These are phyloP conservation scores for Samia ricini DNA, from an alignment of 1,140 invertebrate species.

Conservation along the genomic window DNA sequence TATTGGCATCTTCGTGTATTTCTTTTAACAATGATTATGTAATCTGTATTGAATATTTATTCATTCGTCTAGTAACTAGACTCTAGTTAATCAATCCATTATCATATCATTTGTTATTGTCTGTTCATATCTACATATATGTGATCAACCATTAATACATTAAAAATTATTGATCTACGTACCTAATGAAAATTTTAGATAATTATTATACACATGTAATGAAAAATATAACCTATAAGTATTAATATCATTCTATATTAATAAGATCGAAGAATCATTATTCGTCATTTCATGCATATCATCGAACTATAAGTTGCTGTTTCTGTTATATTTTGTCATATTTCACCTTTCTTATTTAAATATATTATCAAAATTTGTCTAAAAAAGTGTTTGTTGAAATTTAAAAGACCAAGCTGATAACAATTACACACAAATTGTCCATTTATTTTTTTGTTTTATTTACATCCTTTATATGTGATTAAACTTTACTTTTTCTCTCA, in stretches of 20 bases:
- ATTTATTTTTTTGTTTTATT: slow-evolving; percentile 45
- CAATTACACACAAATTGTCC: slow-evolving; percentile 45
- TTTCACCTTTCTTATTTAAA: background rate
- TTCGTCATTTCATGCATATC: background rate
- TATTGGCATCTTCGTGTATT: slow-evolving; percentile 31
- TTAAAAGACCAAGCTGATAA: slow-evolving; percentile 15
- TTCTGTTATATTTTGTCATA: background rate
- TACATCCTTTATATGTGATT: slow-evolving; percentile 23
- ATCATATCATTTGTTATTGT: slow-evolving; percentile 33
- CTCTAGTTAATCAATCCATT: slow-evolving; percentile 17
- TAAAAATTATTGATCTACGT: slow-evolving; percentile 3
- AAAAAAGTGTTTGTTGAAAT: background rate
- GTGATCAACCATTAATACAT: background rate
- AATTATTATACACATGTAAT: slow-evolving; percentile 6
- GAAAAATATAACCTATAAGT: slow-evolving; percentile 1
- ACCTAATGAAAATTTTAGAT: slow-evolving; percentile 3
- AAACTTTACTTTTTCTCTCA: no score
- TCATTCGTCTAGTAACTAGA: background rate
- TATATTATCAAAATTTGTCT: background rate
- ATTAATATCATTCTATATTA: background rate
- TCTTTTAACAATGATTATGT: slow-evolving; percentile 7
- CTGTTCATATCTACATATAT: slow-evolving; percentile 8
- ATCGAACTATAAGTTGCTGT: background rate
- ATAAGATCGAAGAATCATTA: background rate
- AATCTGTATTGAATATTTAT: background rate